Percentiles rank a stretch among this genome's conserved stretches.
Evolutionary conservation across 2,113 vertebrate species (phyloP).

Genomic region (Petromus typicus): DNA sequence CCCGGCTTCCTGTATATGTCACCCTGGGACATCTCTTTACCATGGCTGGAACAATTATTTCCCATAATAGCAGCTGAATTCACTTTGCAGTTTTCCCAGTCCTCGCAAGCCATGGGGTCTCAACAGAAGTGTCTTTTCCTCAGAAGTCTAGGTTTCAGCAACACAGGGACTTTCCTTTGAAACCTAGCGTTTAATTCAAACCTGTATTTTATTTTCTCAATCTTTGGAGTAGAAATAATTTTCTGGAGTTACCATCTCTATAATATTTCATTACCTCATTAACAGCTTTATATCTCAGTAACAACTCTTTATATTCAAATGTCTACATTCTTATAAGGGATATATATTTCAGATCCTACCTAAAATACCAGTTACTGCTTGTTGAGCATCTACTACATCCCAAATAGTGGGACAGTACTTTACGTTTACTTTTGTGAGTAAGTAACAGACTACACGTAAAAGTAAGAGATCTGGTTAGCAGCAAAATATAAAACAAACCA

Average conservation of each 20-base stretch:
- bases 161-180: neutral
- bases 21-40: neutral
- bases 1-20: neutral
- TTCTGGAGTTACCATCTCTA: neutral
- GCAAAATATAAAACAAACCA: neutral
- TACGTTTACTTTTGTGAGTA: neutral
- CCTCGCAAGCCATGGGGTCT: neutral
- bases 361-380: neutral
- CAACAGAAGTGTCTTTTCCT: neutral
- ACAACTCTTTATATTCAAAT: constrained; percentile 5
- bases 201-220: neutral
- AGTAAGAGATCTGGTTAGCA: neutral
- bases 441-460: neutral
- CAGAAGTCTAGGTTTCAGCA: neutral
- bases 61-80: neutral
- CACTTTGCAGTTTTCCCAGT: neutral
- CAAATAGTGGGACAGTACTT: neutral
- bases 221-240: neutral
- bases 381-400: neutral
- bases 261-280: neutral
- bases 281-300: neutral
- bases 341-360: neutral
- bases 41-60: neutral
- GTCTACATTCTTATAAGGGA: neutral
- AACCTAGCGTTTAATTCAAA: neutral